Evolutionary conservation across 2,797 vertebrate species (phyloP).

Genomic region (Manis javanica): DNA sequence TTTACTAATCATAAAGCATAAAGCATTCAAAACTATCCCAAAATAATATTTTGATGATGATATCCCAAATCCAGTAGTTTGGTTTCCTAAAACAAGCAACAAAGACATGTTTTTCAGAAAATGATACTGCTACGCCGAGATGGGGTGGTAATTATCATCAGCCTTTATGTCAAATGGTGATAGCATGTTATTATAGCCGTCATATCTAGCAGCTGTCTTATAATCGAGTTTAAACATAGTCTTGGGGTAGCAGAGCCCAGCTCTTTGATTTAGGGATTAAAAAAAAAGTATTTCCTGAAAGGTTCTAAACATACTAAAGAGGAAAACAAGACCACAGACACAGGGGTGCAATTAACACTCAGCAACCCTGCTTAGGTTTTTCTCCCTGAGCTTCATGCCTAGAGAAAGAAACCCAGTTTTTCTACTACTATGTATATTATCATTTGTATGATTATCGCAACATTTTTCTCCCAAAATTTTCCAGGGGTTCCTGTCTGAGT

Average conservation of each 20-base stretch:
- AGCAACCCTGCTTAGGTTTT: background rate
- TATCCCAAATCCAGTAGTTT: constrained; percentile 10
- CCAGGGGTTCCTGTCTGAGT: background rate
- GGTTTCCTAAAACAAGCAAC: background rate
- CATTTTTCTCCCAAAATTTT: background rate
- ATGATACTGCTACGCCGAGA: constrained; percentile 39
- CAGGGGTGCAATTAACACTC: background rate
- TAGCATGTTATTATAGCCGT: constrained; percentile 70
- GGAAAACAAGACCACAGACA: background rate
- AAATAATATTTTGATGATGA: constrained; percentile 48
- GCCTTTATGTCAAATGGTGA: constrained; percentile 57
- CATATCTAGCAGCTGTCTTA: constrained; percentile 57
- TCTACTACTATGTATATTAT: background rate
- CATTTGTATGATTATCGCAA: background rate
- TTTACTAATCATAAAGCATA: background rate
- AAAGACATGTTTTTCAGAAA: constrained; percentile 67
- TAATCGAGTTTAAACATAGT: constrained; percentile 76
- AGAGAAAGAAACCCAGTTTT: constrained; percentile 9
- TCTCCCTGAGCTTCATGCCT: background rate
- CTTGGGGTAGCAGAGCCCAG: background rate
- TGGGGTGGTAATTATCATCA: constrained; percentile 57
- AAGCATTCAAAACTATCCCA: background rate
- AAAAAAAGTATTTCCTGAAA: background rate
- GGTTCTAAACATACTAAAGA: constrained; percentile 32
- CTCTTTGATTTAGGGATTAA: constrained; percentile 57